Conservation (phyloP, 2,113 vertebrate genomes). For the Thinocorus orbignyianus region DNA sequence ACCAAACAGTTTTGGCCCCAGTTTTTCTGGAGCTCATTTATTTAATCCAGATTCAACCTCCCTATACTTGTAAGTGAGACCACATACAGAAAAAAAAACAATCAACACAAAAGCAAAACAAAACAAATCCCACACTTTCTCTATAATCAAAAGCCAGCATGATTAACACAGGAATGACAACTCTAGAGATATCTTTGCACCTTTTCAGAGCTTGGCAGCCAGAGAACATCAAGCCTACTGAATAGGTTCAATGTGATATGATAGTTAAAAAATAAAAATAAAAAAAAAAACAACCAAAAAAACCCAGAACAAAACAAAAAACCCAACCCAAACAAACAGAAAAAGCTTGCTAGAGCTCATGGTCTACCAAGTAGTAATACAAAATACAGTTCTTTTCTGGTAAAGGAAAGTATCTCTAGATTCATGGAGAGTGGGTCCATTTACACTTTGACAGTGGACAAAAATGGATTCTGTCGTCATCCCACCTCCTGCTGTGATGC, state of each 20-base stretch:
- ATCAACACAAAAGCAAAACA: too few species aligned
- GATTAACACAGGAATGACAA: background rate
- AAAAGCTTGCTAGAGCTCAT: background rate
- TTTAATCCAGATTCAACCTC: background rate
- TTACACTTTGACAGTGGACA: background rate
- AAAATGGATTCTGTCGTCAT: background rate
- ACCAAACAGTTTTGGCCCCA: background rate
- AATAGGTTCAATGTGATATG: background rate
- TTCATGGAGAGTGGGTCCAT: accelerated
- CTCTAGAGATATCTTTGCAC: background rate
- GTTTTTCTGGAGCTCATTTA: background rate
- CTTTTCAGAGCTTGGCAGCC: background rate
- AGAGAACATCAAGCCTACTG: background rate
- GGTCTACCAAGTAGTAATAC: background rate
- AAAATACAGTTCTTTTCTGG: background rate
- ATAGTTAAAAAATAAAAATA: background rate
- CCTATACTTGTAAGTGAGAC: background rate
- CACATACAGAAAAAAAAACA: background rate
- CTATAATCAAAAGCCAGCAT: background rate
- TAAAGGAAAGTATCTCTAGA: background rate
- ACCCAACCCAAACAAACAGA: background rate
- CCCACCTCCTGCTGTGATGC: background rate
- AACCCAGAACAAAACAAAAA: background rate
- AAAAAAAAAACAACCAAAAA: background rate
- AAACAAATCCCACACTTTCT: background rate